Evolutionary conservation across 2,888 invertebrate genomes (phyloP), one percentile per base, ranked within the genome.

Genomic region (Rhagonycha lutea): DNA sequence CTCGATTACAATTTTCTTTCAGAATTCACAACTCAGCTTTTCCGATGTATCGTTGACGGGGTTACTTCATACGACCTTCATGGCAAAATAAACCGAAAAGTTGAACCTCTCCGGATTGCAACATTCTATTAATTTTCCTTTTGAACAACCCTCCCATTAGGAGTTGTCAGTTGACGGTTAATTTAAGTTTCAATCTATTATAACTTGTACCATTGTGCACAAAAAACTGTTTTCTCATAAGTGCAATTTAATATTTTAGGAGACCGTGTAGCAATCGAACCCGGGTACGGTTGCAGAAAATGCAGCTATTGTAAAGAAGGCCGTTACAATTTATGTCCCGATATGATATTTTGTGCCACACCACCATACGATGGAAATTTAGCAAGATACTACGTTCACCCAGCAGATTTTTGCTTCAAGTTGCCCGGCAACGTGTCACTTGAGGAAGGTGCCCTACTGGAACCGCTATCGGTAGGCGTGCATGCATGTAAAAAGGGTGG

Each of bases 261-360:
- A 1, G 98, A 98, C 89, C 91, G 97, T 79, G 98, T 98, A 4
- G 97, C 98, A 1, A 94, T 98, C 80, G 98, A 98, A 88, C 98
- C 98, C 0, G 98, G 98, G 9, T 94, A 96, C 75, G 93, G 95
- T 3, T 99, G 98, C 85, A 91, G 96, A 72, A 88, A 88, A 72
- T 99, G 98, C 86, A 89, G 91, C 65, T 94, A 92, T 86, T 99
- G 98, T 89, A 97, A 96, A 88, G 90, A 89, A 75, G 98, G 98
- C 61, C 90, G 92, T 76, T 99, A 99, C 89, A 97, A 99, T 88
- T 90, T 99, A 67, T 99, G 99, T 82, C 90, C 91, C 0, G 95
- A 95, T 72, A 94, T 98, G 87, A 85, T 89, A 73, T 98, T 98
- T 89, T 96, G 97, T 87, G 98, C 98, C 14, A 98, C 98, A 0